phyloP scores from a whole-genome alignment of 2,888 invertebrate genomes.

The Cephus sareptanus region DNA sequence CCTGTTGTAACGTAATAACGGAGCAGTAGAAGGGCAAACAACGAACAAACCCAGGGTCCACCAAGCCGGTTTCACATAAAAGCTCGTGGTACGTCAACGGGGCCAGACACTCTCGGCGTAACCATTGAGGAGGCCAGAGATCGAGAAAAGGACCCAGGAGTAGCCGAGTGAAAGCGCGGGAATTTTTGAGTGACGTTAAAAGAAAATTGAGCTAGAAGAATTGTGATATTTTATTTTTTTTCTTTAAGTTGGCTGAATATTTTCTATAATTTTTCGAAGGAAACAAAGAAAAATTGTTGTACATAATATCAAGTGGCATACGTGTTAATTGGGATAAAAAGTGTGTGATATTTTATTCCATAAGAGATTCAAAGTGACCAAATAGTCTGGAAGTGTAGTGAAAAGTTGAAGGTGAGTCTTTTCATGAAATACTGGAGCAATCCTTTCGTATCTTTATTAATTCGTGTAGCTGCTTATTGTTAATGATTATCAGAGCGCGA shows the following conservation, averaged over 20 bases:
- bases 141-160: constrained; percentile 13
- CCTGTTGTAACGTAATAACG: background rate
- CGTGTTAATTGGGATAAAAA: background rate
- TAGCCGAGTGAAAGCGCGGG: background rate
- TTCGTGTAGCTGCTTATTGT: background rate
- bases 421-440: background rate
- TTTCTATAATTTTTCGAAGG: background rate
- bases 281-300: background rate
- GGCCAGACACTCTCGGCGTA: constrained; percentile 50
- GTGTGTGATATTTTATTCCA: background rate
- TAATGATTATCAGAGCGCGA: background rate
- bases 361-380: background rate
- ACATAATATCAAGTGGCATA: background rate
- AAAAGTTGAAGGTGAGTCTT: background rate
- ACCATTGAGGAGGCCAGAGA: constrained; percentile 30
- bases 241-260: background rate
- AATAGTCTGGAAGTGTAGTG: background rate
- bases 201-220: background rate
- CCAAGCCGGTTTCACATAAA: constrained; percentile 56
- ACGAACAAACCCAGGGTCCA: constrained; percentile 52
- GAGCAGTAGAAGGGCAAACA: constrained; percentile 36
- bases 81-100: constrained; percentile 52
- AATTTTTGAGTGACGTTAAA: background rate
- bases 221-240: background rate
- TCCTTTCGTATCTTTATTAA: background rate